Percentiles rank a stretch among this genome's conserved stretches.
Evolutionary conservation across 2,797 vertebrate species (phyloP).

Genomic region (Microcaecilia unicolor): DNA sequence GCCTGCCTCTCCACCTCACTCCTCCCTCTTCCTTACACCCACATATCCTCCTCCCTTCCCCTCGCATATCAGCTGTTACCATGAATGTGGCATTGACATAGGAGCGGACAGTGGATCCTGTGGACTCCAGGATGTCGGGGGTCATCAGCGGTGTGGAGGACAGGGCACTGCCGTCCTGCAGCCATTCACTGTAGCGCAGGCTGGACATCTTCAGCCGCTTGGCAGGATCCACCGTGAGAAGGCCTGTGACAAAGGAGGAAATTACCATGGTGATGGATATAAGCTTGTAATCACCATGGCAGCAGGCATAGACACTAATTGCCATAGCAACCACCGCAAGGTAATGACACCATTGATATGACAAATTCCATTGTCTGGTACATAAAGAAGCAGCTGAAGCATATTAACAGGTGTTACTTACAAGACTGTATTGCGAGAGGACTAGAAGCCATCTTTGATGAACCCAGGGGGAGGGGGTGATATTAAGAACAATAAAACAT

Average conservation of each 20-base stretch:
- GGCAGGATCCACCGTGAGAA: conserved; percentile 79
- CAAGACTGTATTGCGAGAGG: too few species aligned
- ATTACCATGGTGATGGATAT: too few species aligned
- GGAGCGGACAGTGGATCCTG: conserved; percentile 75
- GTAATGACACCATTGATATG: too few species aligned
- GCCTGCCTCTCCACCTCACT: rapidly evolving
- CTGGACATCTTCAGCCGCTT: conserved; percentile 75
- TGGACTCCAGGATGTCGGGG: conserved; percentile 82
- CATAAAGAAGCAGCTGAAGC: too few species aligned
- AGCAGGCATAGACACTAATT: not conserved
- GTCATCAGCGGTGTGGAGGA: conserved; percentile 85
- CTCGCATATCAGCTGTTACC: conserved; percentile 40
- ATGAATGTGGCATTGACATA: conserved; percentile 85
- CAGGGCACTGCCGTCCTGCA: conserved; percentile 74
- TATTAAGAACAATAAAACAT: too few species aligned
- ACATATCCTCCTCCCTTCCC: not conserved
- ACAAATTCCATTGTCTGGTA: too few species aligned
- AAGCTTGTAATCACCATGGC: not conserved
- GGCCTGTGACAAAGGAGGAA: conserved; percentile 42
- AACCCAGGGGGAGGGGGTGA: too few species aligned
- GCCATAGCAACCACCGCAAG: not conserved
- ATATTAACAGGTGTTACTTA: too few species aligned
- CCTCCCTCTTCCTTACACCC: not conserved
- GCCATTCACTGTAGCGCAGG: conserved; percentile 78
- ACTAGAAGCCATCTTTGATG: too few species aligned